Conservation (phyloP, 2,888 invertebrate species). For the Drosophila cognata region DNA sequence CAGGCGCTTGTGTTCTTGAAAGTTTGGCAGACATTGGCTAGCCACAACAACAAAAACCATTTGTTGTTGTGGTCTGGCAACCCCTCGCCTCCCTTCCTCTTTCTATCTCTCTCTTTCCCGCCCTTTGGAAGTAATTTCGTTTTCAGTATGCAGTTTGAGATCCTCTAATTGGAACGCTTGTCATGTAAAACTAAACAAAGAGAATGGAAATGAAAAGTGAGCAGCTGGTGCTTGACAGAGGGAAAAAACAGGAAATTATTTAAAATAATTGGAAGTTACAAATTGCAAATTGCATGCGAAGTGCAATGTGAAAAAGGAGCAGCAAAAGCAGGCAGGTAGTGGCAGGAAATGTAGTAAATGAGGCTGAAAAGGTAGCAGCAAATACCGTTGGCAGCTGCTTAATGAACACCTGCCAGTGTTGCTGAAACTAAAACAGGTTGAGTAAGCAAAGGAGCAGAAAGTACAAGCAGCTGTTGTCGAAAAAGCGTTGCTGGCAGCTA, state of each 20-base stretch:
- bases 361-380: neutral
- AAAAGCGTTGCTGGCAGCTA: neutral
- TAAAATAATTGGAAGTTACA: constrained; percentile 67
- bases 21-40: constrained; percentile 51
- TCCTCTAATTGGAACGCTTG: constrained; percentile 62
- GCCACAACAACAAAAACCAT: constrained; percentile 55
- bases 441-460: neutral
- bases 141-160: constrained; percentile 42
- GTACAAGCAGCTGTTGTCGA: neutral
- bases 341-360: neutral
- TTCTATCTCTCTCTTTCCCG: neutral
- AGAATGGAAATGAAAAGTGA: constrained; percentile 51
- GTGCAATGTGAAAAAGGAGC: constrained; percentile 2
- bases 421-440: neutral
- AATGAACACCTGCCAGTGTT: constrained; percentile 1
- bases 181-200: constrained; percentile 67
- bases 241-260: constrained; percentile 70
- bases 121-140: constrained; percentile 34
- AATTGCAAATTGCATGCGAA: constrained; percentile 48
- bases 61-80: constrained; percentile 55
- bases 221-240: constrained; percentile 27
- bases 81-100: neutral
- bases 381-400: neutral
- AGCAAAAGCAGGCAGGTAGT: neutral
- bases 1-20: constrained; percentile 9